These are phyloP conservation scores for Odontocolon sp. DNA, from an alignment of 2,888 invertebrate species.

Conservation along the genomic window DNA sequence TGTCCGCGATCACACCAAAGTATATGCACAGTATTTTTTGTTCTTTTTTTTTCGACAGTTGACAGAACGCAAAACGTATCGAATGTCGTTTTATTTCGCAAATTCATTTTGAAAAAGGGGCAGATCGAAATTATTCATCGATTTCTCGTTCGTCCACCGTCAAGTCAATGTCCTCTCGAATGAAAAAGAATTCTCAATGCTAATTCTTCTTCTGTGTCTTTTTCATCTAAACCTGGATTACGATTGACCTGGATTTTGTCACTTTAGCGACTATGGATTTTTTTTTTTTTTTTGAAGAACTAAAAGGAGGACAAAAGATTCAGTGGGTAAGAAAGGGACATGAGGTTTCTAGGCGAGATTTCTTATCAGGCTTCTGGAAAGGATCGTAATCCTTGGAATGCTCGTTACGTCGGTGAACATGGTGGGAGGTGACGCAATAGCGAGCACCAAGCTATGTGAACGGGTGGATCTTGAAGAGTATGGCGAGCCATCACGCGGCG, in stretches of 20 bases:
- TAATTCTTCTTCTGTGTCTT: no score
- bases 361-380: slow-evolving; percentile 52
- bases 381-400: slow-evolving; percentile 62
- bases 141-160: no score
- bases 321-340: slow-evolving; percentile 1
- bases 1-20: not conserved
- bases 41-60: no score
- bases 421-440: slow-evolving; percentile 56
- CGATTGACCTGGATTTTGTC: slow-evolving; percentile 35
- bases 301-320: slow-evolving; percentile 4
- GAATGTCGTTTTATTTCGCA: not conserved
- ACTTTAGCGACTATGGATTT: not conserved
- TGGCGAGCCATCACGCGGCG: slow-evolving; percentile 15
- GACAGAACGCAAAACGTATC: not conserved
- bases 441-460: slow-evolving; percentile 17
- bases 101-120: not conserved
- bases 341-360: slow-evolving; percentile 33
- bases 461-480: not conserved
- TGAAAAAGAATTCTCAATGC: no score
- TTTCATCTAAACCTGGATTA: not conserved
- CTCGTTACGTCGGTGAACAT: slow-evolving; percentile 59
- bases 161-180: no score
- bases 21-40: no score
- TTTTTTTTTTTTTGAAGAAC: no score
- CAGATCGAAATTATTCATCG: not conserved